These are phyloP conservation scores for Stegodyphus mimosarum DNA, from an alignment of 1,140 invertebrate genomes.

Conservation along the genomic window DNA sequence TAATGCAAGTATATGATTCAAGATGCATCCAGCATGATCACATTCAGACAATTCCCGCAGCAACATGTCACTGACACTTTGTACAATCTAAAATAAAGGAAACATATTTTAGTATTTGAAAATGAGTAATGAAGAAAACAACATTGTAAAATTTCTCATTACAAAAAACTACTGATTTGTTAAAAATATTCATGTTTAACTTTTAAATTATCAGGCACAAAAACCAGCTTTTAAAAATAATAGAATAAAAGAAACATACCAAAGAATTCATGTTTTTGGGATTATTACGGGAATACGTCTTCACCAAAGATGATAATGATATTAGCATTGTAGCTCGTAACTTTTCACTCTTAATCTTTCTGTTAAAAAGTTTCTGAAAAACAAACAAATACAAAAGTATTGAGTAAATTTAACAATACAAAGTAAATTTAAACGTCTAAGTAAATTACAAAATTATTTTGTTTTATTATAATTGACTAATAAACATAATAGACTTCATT, in stretches of 20 bases:
- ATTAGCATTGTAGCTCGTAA: constrained; percentile 46
- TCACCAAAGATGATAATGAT: constrained; percentile 41
- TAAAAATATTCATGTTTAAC: too few relatives aligned
- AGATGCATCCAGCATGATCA: constrained; percentile 10
- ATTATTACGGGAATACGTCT: constrained; percentile 42
- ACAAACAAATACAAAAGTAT: background rate
- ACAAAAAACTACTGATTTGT: too few relatives aligned
- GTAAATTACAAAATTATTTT: too few relatives aligned
- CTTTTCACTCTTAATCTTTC: constrained; percentile 63
- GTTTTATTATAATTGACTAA: too few relatives aligned
- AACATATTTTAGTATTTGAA: too few relatives aligned
- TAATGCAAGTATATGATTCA: constrained; percentile 37
- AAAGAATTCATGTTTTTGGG: constrained; percentile 13
- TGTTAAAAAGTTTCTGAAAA: constrained; percentile 65
- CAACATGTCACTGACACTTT: constrained; percentile 70
- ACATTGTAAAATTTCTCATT: too few relatives aligned
- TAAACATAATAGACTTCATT: too few relatives aligned
- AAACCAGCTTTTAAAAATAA: background rate
- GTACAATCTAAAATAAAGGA: constrained; percentile 62
- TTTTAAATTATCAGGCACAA: background rate
- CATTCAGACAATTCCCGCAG: constrained; percentile 74
- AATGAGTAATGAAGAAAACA: too few relatives aligned
- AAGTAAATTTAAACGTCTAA: too few relatives aligned
- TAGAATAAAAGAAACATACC: constrained; percentile 1
- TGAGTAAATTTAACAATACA: too few relatives aligned